phyloP scores from a whole-genome alignment of 2,113 vertebrate species.

The Grammomys surdaster region DNA sequence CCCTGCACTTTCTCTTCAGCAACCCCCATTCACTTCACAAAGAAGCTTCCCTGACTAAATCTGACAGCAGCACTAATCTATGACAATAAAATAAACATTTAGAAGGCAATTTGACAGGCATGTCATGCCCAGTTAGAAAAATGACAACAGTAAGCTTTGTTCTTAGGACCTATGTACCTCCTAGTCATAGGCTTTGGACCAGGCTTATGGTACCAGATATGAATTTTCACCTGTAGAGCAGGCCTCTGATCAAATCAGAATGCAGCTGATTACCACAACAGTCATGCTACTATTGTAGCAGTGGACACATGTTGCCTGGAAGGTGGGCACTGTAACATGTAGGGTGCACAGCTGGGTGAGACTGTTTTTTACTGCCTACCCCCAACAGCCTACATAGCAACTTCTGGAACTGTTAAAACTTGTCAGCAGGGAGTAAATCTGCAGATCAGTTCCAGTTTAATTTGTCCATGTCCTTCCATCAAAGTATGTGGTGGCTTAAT shows the following conservation, averaged over 20 bases:
- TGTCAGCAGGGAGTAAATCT: not conserved
- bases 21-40: not conserved
- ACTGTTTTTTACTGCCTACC: not conserved
- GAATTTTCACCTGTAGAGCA: not conserved
- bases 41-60: not conserved
- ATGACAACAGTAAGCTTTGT: not conserved
- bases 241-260: not conserved
- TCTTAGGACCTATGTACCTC: not conserved
- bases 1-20: not conserved
- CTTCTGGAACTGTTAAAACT: not conserved
- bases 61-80: not conserved
- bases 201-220: not conserved
- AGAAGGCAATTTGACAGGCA: not conserved
- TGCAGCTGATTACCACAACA: not conserved
- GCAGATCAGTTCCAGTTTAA: not conserved
- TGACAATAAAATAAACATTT: not conserved
- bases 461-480: not conserved
- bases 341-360: not conserved
- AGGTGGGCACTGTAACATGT: not conserved
- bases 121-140: not conserved
- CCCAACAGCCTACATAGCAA: not conserved
- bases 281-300: not conserved
- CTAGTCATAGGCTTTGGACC: not conserved
- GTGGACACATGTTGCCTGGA: not conserved
- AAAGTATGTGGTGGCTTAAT: not conserved